Conservation (phyloP, 2,113 vertebrate species). For the Syngnathoides biaculeatus region DNA sequence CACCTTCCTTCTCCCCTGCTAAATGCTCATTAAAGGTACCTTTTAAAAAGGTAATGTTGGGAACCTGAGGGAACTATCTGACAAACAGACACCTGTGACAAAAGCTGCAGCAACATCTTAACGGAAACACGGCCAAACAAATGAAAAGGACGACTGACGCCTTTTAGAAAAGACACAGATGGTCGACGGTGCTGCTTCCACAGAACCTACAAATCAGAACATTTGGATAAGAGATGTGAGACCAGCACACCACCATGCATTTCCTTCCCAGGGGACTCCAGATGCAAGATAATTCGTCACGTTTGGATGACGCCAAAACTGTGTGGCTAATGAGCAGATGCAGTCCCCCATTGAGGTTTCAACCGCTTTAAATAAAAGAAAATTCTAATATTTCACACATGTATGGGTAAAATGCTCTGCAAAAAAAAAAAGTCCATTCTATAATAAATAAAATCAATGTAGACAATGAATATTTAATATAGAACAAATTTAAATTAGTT, state of each 20-base stretch:
- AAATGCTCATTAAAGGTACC: slow-evolving; percentile 68
- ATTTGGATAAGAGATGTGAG: slow-evolving; percentile 27
- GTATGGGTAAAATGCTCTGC: not conserved
- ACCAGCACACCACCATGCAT: slow-evolving; percentile 1
- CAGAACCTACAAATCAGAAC: slow-evolving; percentile 23
- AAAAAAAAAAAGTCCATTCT: not conserved
- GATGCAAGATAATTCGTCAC: not conserved
- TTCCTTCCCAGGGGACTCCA: not conserved
- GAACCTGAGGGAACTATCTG: slow-evolving; percentile 57
- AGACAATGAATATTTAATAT: no score
- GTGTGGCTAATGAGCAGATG: slow-evolving; percentile 1
- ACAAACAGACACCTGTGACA: slow-evolving; percentile 36
- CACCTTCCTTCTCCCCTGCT: slow-evolving; percentile 58
- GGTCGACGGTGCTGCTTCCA: slow-evolving; percentile 24
- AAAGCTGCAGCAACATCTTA: slow-evolving; percentile 17
- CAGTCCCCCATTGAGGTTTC: not conserved
- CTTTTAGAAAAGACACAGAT: slow-evolving; percentile 19
- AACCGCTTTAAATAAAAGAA: not conserved
- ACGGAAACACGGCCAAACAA: slow-evolving; percentile 4
- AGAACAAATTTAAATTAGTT: no score
- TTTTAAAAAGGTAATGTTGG: slow-evolving; percentile 66
- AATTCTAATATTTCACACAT: not conserved
- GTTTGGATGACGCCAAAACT: not conserved
- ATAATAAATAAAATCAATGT: no score
- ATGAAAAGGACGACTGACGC: slow-evolving; percentile 25